Conservation (phyloP, 2,797 vertebrate species). For the Trachops cirrhosus region DNA sequence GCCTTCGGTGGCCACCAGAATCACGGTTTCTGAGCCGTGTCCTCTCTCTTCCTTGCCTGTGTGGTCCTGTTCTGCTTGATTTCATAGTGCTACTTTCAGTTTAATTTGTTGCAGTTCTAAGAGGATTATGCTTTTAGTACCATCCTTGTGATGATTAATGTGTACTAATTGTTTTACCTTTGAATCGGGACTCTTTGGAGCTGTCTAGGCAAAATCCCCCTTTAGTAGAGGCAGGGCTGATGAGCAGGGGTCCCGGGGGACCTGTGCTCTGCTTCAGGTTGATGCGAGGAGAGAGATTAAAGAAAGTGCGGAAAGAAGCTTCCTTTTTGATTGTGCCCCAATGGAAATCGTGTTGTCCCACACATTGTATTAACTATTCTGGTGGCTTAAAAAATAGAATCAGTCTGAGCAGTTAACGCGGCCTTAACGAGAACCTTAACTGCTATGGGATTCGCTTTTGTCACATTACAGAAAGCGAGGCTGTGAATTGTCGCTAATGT, state of each 20-base stretch:
- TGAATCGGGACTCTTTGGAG: constrained; percentile 56
- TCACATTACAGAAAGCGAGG: constrained; percentile 1
- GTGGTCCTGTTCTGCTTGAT: constrained; percentile 48
- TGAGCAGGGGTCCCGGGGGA: constrained; percentile 28
- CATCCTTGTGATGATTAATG: constrained; percentile 70
- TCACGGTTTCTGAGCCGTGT: not conserved
- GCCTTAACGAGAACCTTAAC: constrained; percentile 36
- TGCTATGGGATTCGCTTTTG: constrained; percentile 31
- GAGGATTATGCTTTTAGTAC: constrained; percentile 65
- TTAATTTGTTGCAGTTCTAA: constrained; percentile 68
- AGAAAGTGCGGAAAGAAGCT: constrained; percentile 10
- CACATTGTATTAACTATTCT: constrained; percentile 67
- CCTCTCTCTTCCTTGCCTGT: not conserved
- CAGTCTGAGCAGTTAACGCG: constrained; percentile 49
- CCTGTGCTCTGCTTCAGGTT: constrained; percentile 47
- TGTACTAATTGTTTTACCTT: constrained; percentile 73
- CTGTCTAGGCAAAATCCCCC: constrained; percentile 62
- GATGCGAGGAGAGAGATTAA: constrained; percentile 65
- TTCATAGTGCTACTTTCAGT: constrained; percentile 45
- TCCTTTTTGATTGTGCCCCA: constrained; percentile 61
- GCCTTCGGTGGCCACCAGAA: no score
- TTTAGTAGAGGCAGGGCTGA: constrained; percentile 55
- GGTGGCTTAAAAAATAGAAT: constrained; percentile 61
- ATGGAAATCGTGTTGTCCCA: constrained; percentile 66
- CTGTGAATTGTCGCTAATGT: constrained; percentile 44